Percentiles rank a stretch among this genome's conserved stretches.
These are phyloP conservation scores for Trichoplusia ni DNA, from an alignment of 1,140 invertebrate species.

Conservation along the genomic window DNA sequence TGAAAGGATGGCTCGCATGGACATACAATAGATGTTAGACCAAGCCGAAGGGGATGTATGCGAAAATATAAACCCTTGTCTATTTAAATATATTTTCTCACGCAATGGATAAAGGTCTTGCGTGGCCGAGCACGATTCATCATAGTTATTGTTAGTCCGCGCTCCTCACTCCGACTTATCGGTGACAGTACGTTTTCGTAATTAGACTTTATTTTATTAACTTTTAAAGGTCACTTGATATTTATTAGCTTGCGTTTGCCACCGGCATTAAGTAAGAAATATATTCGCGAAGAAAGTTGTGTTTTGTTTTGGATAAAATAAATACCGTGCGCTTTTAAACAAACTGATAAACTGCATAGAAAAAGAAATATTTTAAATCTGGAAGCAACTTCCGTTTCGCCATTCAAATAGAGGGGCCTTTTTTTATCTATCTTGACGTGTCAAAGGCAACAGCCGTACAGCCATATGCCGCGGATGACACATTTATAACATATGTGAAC, in stretches of 20 bases:
- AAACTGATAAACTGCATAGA: too few species aligned
- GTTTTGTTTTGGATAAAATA: too few species aligned
- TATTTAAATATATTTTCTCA: constrained; percentile 61
- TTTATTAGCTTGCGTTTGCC: too few species aligned
- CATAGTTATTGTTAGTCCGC: constrained; percentile 11
- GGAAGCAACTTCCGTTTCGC: constrained; percentile 54
- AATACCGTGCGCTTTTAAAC: too few species aligned
- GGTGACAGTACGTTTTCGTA: not conserved
- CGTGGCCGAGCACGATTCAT: constrained; percentile 49
- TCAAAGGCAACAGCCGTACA: constrained; percentile 30
- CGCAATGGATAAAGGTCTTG: constrained; percentile 43
- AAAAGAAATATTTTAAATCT: constrained; percentile 44
- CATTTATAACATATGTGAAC: constrained; percentile 55
- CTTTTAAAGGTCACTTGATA: constrained; percentile 7
- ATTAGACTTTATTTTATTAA: not conserved
- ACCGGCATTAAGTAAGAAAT: too few species aligned
- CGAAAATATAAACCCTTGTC: constrained; percentile 47
- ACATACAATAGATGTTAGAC: constrained; percentile 35
- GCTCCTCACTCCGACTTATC: not conserved
- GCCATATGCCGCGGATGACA: constrained; percentile 66
- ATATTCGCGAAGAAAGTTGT: too few species aligned
- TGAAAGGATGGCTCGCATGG: constrained; percentile 25
- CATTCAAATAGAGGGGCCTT: constrained; percentile 54
- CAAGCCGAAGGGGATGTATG: constrained; percentile 39
- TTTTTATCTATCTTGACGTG: constrained; percentile 46